Conservation (phyloP, 2,113 vertebrate genomes). For the Apteryx mantelli region DNA sequence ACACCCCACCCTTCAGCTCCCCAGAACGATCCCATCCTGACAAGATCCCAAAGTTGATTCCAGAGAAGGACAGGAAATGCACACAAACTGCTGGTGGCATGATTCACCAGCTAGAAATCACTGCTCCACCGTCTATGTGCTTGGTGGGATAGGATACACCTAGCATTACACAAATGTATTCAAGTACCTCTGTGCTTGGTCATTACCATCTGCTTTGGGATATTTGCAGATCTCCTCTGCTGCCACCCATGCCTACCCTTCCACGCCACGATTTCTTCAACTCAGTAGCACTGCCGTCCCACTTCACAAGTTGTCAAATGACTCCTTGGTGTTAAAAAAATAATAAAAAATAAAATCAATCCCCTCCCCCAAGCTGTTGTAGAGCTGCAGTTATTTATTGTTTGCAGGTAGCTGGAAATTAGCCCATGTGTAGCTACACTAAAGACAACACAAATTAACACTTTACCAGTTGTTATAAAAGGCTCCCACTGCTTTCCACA, state of each 20-base stretch:
- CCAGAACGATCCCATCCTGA: neutral
- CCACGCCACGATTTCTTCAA: neutral
- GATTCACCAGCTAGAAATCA: neutral
- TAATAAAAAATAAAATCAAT: neutral
- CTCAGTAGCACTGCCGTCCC: neutral
- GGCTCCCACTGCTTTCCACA: neutral
- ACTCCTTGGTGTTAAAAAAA: neutral
- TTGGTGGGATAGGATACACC: neutral
- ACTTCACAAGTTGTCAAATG: neutral
- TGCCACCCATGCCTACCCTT: neutral
- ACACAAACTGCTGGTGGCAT: neutral
- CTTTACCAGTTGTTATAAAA: neutral
- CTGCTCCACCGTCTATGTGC: too few relatives aligned
- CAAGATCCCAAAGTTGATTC: neutral
- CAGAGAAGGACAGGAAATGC: neutral
- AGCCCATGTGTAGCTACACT: neutral
- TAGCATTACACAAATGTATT: neutral
- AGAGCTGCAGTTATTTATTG: neutral
- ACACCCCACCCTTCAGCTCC: neutral
- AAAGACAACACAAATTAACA: neutral
- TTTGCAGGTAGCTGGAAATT: neutral
- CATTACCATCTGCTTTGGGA: neutral
- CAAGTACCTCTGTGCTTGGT: neutral
- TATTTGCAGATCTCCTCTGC: neutral
- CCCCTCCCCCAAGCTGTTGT: neutral